Conservation (phyloP, 1,140 invertebrate genomes). For the Odontomachus brunneus region DNA sequence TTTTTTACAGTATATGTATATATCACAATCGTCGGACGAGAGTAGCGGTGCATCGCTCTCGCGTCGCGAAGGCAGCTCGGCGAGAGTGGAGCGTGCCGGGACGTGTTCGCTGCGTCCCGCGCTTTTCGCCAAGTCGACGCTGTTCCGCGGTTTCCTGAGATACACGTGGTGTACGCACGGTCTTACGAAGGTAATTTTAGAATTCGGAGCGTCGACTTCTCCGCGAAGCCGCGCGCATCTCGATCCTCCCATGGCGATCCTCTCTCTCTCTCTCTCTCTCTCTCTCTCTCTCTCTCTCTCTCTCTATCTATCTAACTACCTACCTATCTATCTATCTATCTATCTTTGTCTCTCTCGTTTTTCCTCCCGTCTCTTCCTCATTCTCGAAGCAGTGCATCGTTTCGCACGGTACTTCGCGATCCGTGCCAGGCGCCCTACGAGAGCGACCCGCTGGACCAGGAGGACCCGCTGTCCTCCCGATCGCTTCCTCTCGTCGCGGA, state of each 20-base stretch:
- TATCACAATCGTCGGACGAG: constrained; percentile 79
- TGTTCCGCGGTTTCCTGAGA: constrained; percentile 24
- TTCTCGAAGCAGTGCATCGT: neutral
- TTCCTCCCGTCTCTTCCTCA: neutral
- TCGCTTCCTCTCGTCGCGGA: constrained; percentile 43
- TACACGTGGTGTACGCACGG: neutral
- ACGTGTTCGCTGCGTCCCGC: neutral
- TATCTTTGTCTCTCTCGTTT: no score
- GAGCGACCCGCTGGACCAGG: constrained; percentile 52
- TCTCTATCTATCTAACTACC: no score
- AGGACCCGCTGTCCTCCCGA: constrained; percentile 50
- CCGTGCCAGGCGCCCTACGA: constrained; percentile 29
- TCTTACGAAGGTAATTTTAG: constrained; percentile 17
- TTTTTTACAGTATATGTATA: constrained; percentile 65
- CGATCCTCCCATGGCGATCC: neutral
- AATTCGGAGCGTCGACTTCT: constrained; percentile 18
- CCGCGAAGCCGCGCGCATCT: neutral
- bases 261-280: neutral
- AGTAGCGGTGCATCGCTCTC: constrained; percentile 63
- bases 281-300: no score
- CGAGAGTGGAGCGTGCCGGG: neutral
- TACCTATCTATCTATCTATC: no score
- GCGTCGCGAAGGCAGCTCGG: neutral
- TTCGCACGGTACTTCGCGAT: neutral
- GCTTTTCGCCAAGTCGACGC: constrained; percentile 1